Conservation (phyloP, 2,888 invertebrate species). For the Drosophila anomalata region DNA sequence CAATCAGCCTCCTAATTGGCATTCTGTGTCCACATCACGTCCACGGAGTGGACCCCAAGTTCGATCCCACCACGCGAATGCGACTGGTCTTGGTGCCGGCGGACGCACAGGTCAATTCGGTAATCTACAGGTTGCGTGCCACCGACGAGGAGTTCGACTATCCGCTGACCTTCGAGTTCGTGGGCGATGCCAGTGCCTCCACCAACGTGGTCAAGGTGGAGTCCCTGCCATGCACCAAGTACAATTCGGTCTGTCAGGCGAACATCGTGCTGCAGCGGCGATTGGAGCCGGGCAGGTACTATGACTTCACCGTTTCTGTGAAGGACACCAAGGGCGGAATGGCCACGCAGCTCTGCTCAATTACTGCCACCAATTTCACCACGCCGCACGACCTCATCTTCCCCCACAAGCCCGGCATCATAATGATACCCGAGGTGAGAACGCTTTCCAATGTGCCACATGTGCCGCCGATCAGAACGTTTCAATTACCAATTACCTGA, state of each 20-base stretch:
- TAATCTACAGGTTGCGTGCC: conserved; percentile 94
- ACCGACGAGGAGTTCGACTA: conserved; percentile 95
- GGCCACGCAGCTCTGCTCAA: conserved; percentile 90
- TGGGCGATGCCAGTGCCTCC: conserved; percentile 90
- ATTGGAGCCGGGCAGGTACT: conserved; percentile 91
- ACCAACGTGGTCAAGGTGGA: conserved; percentile 88
- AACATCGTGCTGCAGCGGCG: conserved; percentile 91
- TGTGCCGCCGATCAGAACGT: conserved; percentile 27
- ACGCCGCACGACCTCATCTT: conserved; percentile 93
- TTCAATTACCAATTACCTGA: conserved; percentile 35
- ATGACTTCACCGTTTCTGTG: conserved; percentile 91
- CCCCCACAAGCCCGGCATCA: conserved; percentile 91
- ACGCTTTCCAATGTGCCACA: conserved; percentile 22
- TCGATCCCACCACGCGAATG: conserved; percentile 93
- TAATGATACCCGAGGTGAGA: conserved; percentile 90
- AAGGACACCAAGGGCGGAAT: conserved; percentile 91
- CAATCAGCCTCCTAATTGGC: conserved; percentile 82
- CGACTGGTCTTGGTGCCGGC: conserved; percentile 92
- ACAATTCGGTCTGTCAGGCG: conserved; percentile 95
- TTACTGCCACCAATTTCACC: conserved; percentile 93
- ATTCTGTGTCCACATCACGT: conserved; percentile 80
- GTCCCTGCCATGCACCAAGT: conserved; percentile 92
- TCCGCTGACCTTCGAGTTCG: conserved; percentile 92
- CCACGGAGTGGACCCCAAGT: conserved; percentile 89
- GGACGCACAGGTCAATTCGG: conserved; percentile 92